Percentiles rank a stretch among this genome's conserved stretches.
phyloP scores from a whole-genome alignment of 2,797 vertebrate species.

The Limosa lapponica region DNA sequence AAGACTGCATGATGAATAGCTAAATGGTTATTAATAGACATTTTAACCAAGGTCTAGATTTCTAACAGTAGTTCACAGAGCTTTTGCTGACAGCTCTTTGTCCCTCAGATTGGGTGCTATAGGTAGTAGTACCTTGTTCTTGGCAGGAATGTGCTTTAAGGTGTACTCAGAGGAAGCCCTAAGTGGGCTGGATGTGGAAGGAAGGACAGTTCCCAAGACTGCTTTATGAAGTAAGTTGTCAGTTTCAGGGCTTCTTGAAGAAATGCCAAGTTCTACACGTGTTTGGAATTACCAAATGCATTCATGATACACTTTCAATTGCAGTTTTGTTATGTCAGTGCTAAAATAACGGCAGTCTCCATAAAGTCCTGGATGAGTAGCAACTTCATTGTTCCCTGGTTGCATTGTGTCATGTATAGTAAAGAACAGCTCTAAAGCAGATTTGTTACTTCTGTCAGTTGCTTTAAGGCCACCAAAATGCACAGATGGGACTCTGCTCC shows the following conservation, averaged over 20 bases:
- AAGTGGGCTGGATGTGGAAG: neutral
- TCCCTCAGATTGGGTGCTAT: neutral
- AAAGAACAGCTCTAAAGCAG: neutral
- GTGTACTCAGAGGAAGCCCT: conserved; percentile 39
- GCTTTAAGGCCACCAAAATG: neutral
- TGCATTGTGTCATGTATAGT: neutral
- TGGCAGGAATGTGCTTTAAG: conserved; percentile 48
- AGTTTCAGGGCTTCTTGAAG: conserved; percentile 63
- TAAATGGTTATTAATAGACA: neutral
- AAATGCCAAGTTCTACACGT: conserved; percentile 53
- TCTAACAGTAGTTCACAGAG: neutral
- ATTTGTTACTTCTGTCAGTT: neutral
- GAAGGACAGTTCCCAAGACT: neutral
- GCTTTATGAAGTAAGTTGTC: neutral
- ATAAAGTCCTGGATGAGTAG: neutral
- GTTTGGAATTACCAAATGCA: conserved; percentile 63
- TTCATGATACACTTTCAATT: conserved; percentile 51
- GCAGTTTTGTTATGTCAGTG: conserved; percentile 59
- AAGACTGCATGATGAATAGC: neutral
- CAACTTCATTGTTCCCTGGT: neutral
- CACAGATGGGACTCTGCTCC: neutral
- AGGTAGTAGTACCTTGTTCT: neutral
- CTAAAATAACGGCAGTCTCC: conserved; percentile 7
- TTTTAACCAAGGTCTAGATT: neutral
- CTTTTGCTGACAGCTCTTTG: neutral